These are phyloP conservation scores for Callopanchax toddi DNA, from an alignment of 2,113 vertebrate species.

Conservation along the genomic window DNA sequence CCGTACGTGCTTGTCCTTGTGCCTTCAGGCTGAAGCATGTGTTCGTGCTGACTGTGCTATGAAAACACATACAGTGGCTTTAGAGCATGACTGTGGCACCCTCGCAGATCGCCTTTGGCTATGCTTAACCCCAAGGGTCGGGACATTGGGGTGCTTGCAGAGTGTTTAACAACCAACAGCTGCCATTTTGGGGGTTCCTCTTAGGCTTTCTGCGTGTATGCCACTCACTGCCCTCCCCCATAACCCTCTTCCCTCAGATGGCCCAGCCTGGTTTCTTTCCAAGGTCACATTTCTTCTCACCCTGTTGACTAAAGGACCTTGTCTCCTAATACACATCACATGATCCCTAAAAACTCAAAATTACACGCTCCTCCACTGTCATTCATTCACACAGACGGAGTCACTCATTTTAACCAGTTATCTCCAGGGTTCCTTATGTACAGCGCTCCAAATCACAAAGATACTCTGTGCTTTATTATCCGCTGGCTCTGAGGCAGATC, in stretches of 20 bases:
- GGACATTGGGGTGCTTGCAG: slow-evolving; percentile 52
- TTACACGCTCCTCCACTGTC: slow-evolving; percentile 25
- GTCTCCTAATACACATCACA: slow-evolving; percentile 39
- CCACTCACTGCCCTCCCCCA: slow-evolving; percentile 36
- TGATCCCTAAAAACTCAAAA: slow-evolving; percentile 40
- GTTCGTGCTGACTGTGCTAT: slow-evolving; percentile 64
- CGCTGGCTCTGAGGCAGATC: slow-evolving; percentile 64
- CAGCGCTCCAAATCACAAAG: slow-evolving; percentile 48
- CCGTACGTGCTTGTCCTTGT: slow-evolving; percentile 64
- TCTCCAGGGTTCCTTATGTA: slow-evolving; percentile 33
- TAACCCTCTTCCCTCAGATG: slow-evolving; percentile 12
- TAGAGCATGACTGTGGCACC: slow-evolving; percentile 61
- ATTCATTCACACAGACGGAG: slow-evolving; percentile 20
- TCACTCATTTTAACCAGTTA: slow-evolving; percentile 24
- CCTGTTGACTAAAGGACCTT: slow-evolving; percentile 37
- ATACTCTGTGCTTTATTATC: slow-evolving; percentile 39
- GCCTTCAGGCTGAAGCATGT: slow-evolving; percentile 68
- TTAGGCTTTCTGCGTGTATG: slow-evolving; percentile 56
- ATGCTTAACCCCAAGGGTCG: slow-evolving; percentile 74
- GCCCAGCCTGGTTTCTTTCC: slow-evolving; percentile 54
- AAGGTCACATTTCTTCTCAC: slow-evolving; percentile 54
- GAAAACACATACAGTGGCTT: slow-evolving; percentile 46
- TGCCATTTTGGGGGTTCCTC: slow-evolving; percentile 54
- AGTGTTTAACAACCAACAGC: slow-evolving; percentile 57
- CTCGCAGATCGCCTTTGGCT: slow-evolving; percentile 72